A percentile compares a stretch with the other conserved stretches of the same genome.
These are phyloP conservation scores for Campoplex capitator DNA, from an alignment of 2,888 invertebrate genomes.

Conservation along the genomic window DNA sequence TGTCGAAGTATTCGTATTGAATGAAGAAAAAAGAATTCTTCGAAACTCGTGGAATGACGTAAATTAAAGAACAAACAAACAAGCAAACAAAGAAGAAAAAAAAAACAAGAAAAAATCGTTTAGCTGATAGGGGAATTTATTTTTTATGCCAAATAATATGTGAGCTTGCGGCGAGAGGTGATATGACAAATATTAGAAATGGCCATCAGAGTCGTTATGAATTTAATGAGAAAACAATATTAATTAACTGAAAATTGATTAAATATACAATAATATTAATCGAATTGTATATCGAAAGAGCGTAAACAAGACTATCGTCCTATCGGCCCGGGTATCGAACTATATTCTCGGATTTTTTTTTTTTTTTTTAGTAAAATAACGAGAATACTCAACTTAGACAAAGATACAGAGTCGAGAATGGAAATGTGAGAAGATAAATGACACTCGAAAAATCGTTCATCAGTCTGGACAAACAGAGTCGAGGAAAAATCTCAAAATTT, in stretches of 20 bases:
- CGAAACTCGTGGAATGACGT: slow-evolving; percentile 33
- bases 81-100: slow-evolving; percentile 6
- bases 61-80: slow-evolving; percentile 20
- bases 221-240: slow-evolving; percentile 52
- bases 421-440: neutral
- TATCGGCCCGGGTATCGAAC: slow-evolving; percentile 21
- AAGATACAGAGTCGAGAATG: neutral
- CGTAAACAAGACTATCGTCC: slow-evolving; percentile 28
- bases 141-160: slow-evolving; percentile 82
- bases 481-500: neutral
- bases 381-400: neutral
- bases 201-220: slow-evolving; percentile 71
- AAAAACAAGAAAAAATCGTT: slow-evolving; percentile 47
- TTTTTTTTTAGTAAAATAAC: neutral
- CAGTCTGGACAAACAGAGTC: neutral
- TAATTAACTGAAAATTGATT: slow-evolving; percentile 19
- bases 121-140: slow-evolving; percentile 82
- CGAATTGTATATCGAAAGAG: slow-evolving; percentile 61
- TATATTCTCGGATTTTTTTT: neutral
- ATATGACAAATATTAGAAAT: slow-evolving; percentile 76
- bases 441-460: neutral
- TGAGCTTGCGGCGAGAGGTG: slow-evolving; percentile 74
- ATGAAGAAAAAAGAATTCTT: slow-evolving; percentile 59
- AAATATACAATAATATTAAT: slow-evolving; percentile 34
- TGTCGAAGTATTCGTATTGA: slow-evolving; percentile 54